A percentile compares a stretch with the other conserved stretches of the same genome.
Evolutionary conservation across 2,797 vertebrate genomes (phyloP).

Genomic region (Hyperoplus lanceolatus): DNA sequence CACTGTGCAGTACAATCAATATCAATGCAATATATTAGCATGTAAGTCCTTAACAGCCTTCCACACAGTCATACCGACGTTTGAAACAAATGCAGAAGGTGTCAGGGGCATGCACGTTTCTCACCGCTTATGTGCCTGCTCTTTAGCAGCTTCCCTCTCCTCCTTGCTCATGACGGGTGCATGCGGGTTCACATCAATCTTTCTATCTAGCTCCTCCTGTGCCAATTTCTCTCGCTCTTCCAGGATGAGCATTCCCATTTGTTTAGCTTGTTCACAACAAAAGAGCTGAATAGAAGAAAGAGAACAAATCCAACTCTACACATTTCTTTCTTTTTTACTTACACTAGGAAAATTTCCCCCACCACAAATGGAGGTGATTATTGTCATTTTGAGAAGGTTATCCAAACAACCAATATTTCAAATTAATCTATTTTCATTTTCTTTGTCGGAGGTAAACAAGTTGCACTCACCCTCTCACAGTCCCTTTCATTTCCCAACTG

Average conservation of each 20-base stretch:
- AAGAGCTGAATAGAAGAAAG: conserved; percentile 50
- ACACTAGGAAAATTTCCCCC: background rate
- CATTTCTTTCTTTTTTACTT: conserved; percentile 3
- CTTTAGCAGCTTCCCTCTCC: conserved; percentile 39
- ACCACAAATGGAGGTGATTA: conserved; percentile 33
- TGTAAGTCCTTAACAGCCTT: background rate
- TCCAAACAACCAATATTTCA: conserved; percentile 38
- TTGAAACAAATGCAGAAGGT: conserved; percentile 18
- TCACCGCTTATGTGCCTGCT: conserved; percentile 41
- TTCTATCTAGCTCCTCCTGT: conserved; percentile 34
- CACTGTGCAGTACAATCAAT: conserved; percentile 2
- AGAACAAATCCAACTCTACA: conserved; percentile 2
- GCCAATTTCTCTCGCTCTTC: conserved; percentile 39
- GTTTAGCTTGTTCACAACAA: conserved; percentile 57
- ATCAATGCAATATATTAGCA: background rate
- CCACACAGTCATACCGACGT: background rate
- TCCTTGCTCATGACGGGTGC: conserved; percentile 40
- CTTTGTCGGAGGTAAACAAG: conserved; percentile 37
- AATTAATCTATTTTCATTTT: conserved; percentile 52
- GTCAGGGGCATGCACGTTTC: conserved; percentile 19
- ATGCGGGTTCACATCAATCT: conserved; percentile 56
- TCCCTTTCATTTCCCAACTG: conserved; percentile 49
- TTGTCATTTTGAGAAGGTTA: conserved; percentile 39
- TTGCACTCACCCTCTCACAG: conserved; percentile 49
- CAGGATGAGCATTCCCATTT: conserved; percentile 53